Conservation (phyloP, 2,113 vertebrate genomes). For the Microcebus jonahi region DNA sequence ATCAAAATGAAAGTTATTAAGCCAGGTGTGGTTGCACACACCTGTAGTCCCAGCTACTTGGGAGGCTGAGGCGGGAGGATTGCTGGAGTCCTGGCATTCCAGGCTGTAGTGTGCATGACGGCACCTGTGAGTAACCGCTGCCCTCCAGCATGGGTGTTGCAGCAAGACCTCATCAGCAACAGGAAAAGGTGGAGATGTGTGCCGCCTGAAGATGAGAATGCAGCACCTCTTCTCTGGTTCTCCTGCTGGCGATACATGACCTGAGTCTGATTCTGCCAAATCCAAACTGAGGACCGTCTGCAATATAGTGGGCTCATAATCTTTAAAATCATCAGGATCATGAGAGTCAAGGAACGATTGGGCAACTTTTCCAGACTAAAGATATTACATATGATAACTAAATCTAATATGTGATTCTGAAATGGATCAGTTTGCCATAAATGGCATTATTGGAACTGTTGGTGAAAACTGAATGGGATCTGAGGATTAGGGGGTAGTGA, state of each 20-base stretch:
- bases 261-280: not conserved
- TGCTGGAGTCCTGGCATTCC: not conserved
- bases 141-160: too few species aligned
- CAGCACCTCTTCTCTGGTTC: not conserved
- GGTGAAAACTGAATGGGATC: not conserved
- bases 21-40: too few species aligned
- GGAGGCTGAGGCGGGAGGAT: too few species aligned
- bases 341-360: not conserved
- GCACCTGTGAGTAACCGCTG: not conserved
- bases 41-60: too few species aligned
- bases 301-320: not conserved
- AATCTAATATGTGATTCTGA: not conserved
- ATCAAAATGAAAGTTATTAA: not conserved
- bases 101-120: not conserved
- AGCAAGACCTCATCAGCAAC: not conserved
- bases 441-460: not conserved
- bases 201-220: not conserved
- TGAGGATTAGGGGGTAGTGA: not conserved
- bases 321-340: not conserved
- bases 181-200: not conserved
- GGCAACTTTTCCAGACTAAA: not conserved
- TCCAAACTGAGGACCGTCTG: not conserved
- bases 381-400: not conserved
- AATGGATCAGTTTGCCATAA: not conserved
- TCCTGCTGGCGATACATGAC: not conserved